Evolutionary conservation across 1,140 invertebrate species (phyloP).

Genomic region (Aradophagus sp.): DNA sequence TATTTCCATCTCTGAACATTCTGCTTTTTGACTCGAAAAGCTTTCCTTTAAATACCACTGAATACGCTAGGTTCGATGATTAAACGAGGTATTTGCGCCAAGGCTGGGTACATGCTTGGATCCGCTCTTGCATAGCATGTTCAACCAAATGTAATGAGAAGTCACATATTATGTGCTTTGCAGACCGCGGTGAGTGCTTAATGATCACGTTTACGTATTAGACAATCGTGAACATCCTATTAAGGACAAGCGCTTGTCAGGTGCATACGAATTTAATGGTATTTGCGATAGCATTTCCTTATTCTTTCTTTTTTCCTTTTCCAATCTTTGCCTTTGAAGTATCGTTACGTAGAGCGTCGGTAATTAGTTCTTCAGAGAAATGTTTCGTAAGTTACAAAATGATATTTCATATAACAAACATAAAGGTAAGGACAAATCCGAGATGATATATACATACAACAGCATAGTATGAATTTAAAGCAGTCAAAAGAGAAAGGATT

Average conservation of each 20-base stretch:
- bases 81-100: constrained; percentile 31
- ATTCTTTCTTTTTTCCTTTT: too few species aligned
- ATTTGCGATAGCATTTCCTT: neutral
- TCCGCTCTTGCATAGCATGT: constrained; percentile 13
- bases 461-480: too few species aligned
- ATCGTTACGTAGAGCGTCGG: neutral
- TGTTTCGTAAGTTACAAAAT: too few species aligned
- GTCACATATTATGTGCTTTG: constrained; percentile 37
- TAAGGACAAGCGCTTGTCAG: constrained; percentile 7
- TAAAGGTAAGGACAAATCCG: too few species aligned
- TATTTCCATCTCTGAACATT: constrained; percentile 11
- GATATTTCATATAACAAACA: too few species aligned
- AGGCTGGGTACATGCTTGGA: constrained; percentile 6
- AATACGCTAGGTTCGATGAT: constrained; percentile 31
- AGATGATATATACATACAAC: too few species aligned
- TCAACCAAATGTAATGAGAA: constrained; percentile 38
- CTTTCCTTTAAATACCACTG: constrained; percentile 26
- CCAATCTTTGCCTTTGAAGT: too few species aligned
- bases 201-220: constrained; percentile 28
- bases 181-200: constrained; percentile 13
- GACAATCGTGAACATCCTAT: constrained; percentile 20
- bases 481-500: too few species aligned
- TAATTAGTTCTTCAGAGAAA: neutral
- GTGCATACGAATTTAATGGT: constrained; percentile 8
- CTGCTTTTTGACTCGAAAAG: constrained; percentile 26